Conservation (phyloP, 2,888 invertebrate species). For the Embidobia sp. region DNA sequence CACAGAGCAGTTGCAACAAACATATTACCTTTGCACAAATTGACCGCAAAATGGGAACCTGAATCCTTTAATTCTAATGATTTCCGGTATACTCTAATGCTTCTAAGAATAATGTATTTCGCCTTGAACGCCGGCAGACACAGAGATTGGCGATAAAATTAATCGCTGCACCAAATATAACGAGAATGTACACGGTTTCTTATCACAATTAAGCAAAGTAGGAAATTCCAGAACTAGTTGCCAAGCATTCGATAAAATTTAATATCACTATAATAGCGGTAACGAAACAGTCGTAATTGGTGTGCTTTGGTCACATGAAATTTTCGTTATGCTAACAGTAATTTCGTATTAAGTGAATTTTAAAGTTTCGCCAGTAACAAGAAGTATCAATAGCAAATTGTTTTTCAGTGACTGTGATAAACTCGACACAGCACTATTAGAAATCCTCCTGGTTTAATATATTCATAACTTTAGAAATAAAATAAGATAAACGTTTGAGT, state of each 20-base stretch:
- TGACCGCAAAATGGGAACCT: conserved; percentile 43
- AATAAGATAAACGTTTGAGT: too few species aligned
- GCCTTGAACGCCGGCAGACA: conserved; percentile 11
- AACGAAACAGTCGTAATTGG: conserved; percentile 13
- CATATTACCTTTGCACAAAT: conserved; percentile 40
- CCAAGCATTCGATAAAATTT: conserved; percentile 37
- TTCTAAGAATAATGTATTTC: conserved; percentile 32
- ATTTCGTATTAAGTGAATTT: conserved; percentile 23
- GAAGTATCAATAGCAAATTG: background rate
- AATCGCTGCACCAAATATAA: conserved; percentile 44
- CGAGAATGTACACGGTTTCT: conserved; percentile 53
- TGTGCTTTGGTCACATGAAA: conserved; percentile 11
- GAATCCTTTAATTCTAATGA: conserved; percentile 57
- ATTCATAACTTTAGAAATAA: too few species aligned
- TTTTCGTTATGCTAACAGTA: conserved; percentile 26
- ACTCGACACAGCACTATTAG: too few species aligned
- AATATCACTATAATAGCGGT: conserved; percentile 20
- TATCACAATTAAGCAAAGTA: conserved; percentile 40
- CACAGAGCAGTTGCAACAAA: conserved; percentile 33
- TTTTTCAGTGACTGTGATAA: too few species aligned
- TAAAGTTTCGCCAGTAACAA: conserved; percentile 2
- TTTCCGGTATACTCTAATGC: conserved; percentile 38
- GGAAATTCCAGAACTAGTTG: conserved; percentile 29
- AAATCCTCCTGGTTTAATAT: too few species aligned
- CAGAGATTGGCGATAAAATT: conserved; percentile 46